Evolutionary conservation across 2,888 invertebrate genomes (phyloP).

Genomic region (Synanthedon tipuliformis): DNA sequence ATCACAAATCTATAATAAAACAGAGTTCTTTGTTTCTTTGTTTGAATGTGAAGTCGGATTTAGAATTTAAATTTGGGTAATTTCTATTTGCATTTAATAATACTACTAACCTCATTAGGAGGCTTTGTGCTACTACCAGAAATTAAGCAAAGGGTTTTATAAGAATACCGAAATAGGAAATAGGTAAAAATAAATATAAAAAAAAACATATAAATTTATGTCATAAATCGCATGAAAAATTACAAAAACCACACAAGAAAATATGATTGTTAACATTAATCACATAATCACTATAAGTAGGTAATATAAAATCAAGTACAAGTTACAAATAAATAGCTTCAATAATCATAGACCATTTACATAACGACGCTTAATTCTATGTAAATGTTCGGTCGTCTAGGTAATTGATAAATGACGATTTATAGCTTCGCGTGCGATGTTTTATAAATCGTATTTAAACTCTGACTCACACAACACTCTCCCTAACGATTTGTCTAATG

Average conservation of each 20-base stretch:
- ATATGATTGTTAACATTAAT: not conserved
- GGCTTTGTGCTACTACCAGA: no score
- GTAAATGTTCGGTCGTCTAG: slow-evolving; percentile 33
- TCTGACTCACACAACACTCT: slow-evolving; percentile 32
- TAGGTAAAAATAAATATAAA: slow-evolving; percentile 24
- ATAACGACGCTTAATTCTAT: slow-evolving; percentile 38
- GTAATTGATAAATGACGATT: slow-evolving; percentile 36
- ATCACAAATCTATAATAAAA: no score
- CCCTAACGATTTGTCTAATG: slow-evolving; percentile 49
- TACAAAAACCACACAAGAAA: not conserved
- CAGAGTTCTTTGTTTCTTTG: no score
- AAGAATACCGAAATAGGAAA: no score
- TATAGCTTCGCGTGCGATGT: slow-evolving; percentile 52
- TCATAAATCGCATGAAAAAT: slow-evolving; percentile 24
- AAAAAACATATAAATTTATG: slow-evolving; percentile 23
- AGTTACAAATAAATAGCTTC: slow-evolving; percentile 27
- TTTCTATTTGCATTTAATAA: no score
- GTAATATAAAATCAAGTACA: not conserved
- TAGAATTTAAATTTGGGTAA: no score
- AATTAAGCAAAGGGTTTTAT: no score
- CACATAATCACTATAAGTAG: not conserved
- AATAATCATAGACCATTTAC: slow-evolving; percentile 34
- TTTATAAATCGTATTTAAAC: slow-evolving; percentile 39
- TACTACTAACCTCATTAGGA: no score
- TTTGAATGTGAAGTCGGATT: no score